Base-by-base conservation (phyloP, 2,113 vertebrate genomes). In the Gymnarchus niloticus region DNA sequence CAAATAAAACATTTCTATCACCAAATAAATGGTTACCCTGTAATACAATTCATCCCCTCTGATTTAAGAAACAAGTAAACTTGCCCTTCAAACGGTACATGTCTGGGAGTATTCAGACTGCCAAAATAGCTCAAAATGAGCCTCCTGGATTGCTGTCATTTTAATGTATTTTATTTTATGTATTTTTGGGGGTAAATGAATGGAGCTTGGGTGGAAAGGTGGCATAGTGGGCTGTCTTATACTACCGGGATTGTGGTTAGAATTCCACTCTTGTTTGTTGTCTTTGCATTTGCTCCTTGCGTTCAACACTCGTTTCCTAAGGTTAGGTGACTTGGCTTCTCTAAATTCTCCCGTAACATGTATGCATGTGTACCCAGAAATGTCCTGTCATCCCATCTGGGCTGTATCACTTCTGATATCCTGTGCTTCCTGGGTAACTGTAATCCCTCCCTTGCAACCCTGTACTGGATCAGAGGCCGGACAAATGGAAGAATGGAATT, bases 11-110 rank as follows among this genome's bases (percentile, higher is more conserved):
- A 73, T 25, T 51, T 51, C 33, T 41, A 19, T 28, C 65, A 73
- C 28, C 65, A 73, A 33, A 33, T 73, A 33, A 73, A 12, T 37
- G 33, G 14, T 69, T 69, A 25, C 28, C 33, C 41, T 73, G 65
- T 41, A 73, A 28, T 37, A 41, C 41, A 17, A 73, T 6, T 69
- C 59, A 51, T 80, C 86, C 85, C 56, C 65, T 73, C 86, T 89
- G 83, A 88, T 88, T 87, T 83, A 86, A 87, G 87, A 89, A 51
- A 33, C 85, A 89, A 90, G 87, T 89, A 89, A 88, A 86, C 88
- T 90, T 88, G 88, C 86, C 33, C 85, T 87, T 88, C 80, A 87
- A 86, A 85, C 80, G 61, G 41, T 77, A 84, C 84, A 85, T 88
- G 85, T 89, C 84, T 52, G 83, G 48, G 73, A 54, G 77, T 65